Percentiles rank a stretch among this genome's conserved stretches.
Evolutionary conservation across 2,113 vertebrate genomes (phyloP).

Genomic region (Microcebus lehilahytsara): DNA sequence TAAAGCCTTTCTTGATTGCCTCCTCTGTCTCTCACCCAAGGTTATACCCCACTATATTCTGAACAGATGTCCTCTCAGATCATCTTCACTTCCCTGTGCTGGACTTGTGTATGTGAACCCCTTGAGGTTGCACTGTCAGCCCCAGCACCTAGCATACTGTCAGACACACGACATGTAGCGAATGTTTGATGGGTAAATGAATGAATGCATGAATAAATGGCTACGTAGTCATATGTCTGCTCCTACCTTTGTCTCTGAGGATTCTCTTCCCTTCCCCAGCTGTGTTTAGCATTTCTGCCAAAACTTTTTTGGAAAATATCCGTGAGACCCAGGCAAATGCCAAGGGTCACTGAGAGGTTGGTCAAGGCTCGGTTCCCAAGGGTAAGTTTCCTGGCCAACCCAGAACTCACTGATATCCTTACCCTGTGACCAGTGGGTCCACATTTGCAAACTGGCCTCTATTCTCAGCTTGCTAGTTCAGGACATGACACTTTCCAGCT

Average conservation of each 20-base stretch:
- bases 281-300: background rate
- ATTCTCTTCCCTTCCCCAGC: background rate
- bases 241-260: background rate
- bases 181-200: background rate
- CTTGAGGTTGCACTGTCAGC: background rate
- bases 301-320: background rate
- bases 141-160: background rate
- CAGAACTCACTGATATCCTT: background rate
- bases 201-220: background rate
- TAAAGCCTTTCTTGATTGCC: background rate
- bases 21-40: no score
- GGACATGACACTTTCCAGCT: background rate
- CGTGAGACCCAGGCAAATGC: background rate
- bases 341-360: background rate
- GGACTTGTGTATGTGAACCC: background rate
- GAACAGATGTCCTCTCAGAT: background rate
- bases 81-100: background rate
- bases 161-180: background rate
- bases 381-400: background rate
- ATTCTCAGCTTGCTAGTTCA: background rate
- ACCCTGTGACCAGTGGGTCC: background rate
- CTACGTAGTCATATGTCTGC: background rate
- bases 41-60: background rate
- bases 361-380: background rate
- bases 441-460: background rate